These are phyloP conservation scores for Morbakka virulenta DNA, from an alignment of 30 jellyfish, hydroid and myxozoan genomes.

Conservation along the genomic window DNA sequence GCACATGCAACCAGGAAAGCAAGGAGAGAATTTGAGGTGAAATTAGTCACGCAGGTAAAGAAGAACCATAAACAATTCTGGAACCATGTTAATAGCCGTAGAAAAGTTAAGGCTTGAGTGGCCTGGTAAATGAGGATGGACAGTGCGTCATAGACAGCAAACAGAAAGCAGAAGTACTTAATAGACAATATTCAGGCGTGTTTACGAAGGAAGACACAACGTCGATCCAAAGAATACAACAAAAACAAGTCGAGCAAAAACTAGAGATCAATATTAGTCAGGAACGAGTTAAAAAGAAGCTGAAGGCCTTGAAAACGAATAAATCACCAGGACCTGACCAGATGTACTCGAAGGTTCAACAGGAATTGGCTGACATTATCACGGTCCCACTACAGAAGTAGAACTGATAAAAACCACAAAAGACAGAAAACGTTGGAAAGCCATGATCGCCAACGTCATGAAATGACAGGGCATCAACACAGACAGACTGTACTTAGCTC, in stretches of 20 bases:
- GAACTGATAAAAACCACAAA: no score
- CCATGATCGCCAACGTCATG: no score
- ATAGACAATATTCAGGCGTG: not conserved
- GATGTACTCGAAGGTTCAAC: conserved; percentile 7
- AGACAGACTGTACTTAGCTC: no score
- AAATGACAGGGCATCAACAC: no score
- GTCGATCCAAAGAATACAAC: conserved; percentile 9
- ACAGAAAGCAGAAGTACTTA: conserved; percentile 24
- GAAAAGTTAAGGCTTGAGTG: conserved; percentile 7
- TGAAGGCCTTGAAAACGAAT: conserved; percentile 25
- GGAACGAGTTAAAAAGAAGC: not conserved
- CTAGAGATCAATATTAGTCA: conserved; percentile 10
- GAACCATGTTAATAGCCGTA: conserved; percentile 20
- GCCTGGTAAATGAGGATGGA: conserved; percentile 13
- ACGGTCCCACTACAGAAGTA: conserved; percentile 32
- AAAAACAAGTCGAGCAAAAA: not conserved
- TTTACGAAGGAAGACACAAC: conserved; percentile 23
- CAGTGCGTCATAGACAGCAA: not conserved
- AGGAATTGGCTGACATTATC: conserved; percentile 14
- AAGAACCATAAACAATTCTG: conserved; percentile 29
- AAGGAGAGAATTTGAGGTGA: conserved; percentile 16
- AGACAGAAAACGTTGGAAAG: no score
- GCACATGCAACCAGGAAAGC: conserved; percentile 26
- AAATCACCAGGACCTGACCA: conserved; percentile 25
- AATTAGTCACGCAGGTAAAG: conserved; percentile 15